A percentile compares a stretch with the other conserved stretches of the same genome.
phyloP scores from a whole-genome alignment of 2,113 vertebrate genomes.

The Gymnocephalus cernua region DNA sequence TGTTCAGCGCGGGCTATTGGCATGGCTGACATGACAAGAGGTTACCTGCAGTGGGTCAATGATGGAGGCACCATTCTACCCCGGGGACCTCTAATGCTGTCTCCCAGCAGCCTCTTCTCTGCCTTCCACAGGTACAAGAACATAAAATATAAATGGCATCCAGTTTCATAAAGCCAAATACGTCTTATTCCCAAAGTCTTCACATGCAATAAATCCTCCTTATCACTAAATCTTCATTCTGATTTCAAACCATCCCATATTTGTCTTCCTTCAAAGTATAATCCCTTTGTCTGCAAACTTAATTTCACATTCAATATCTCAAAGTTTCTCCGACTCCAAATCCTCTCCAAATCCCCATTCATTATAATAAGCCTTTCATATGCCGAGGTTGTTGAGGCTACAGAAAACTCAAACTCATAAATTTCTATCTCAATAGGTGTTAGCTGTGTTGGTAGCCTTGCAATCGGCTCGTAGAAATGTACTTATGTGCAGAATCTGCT shows the following conservation, averaged over 20 bases:
- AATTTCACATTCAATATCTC: conserved; percentile 18
- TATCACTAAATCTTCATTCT: neutral
- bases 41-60: conserved; percentile 98
- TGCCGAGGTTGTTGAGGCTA: neutral
- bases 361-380: conserved; percentile 18
- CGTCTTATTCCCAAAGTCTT: neutral
- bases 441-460: conserved; percentile 11
- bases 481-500: neutral
- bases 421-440: conserved; percentile 5
- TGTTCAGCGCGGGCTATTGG: conserved; percentile 97
- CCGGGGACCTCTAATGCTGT: conserved; percentile 94
- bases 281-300: conserved; percentile 25
- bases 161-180: neutral
- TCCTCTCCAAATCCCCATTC: conserved; percentile 2
- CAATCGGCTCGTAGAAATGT: conserved; percentile 3
- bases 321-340: neutral
- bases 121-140: conserved; percentile 94
- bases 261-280: conserved; percentile 5
- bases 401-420: conserved; percentile 22
- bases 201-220: neutral
- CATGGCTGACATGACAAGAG: conserved; percentile 98
- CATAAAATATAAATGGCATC: neutral
- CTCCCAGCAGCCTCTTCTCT: conserved; percentile 98
- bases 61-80: conserved; percentile 96
- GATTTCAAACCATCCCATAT: neutral